Base-by-base conservation (phyloP, 2,888 invertebrate genomes). In the Alviniconcha strummeri region DNA sequence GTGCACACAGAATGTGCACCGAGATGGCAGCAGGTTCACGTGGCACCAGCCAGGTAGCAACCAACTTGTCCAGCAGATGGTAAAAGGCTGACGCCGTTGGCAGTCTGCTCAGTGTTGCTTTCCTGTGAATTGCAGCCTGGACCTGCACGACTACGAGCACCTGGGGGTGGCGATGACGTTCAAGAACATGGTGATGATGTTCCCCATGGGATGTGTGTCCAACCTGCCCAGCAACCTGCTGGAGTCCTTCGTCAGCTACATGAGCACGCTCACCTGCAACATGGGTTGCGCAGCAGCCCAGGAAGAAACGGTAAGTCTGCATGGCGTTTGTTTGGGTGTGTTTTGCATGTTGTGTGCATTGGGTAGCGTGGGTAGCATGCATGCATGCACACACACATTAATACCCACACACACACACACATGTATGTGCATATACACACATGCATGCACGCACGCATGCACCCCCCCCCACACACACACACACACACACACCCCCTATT, bases 131-230 rank as follows among this genome's bases (percentile, higher is more conserved):
- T 76, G 11, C 91, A 95, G 95, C 89, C 94, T 95, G 78, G 95
- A 95, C 84, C 94, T 96, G 52, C 94, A 95, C 83, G 95, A 95
- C 87, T 95, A 95, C 85, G 97, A 97, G 93, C 95, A 96, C 4
- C 94, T 96, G 83, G 96, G 96, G 5, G 94, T 96, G 80, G 95
- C 96, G 64, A 95, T 95, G 90, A 95, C 96, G 78, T 95, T 96
- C 79, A 95, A 95, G 86, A 96, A 96, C 90, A 91, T 96, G 52
- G 94, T 95, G 60, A 93, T 95, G 84, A 95, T 95, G 93, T 95
- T 95, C 91, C 94, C 95, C 80, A 92, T 94, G 64, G 89, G 93
- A 15, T 94, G 95, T 89, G 90, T 96, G 88, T 90, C 92, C 55
- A 93, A 93, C 69, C 89, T 96, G 81, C 92, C 94, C 0, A 84